A percentile compares a stretch with the other conserved stretches of the same genome.
phyloP scores from a whole-genome alignment of 2,888 invertebrate species.

The Yponomeuta malinellus region DNA sequence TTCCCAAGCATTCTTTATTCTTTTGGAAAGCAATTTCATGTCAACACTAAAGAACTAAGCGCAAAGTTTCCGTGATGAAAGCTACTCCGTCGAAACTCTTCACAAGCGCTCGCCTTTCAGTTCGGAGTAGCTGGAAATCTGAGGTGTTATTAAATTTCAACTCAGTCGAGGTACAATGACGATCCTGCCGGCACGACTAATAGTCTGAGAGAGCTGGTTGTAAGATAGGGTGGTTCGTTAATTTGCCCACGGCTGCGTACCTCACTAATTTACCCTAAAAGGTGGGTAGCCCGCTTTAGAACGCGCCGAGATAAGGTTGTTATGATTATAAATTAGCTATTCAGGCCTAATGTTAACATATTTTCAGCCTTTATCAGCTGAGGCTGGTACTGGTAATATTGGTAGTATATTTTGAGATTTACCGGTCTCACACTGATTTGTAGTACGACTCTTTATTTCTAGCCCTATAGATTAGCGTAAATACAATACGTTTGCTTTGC shows the following conservation, averaged over 20 bases:
- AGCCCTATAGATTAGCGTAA: no score
- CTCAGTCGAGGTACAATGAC: slow-evolving; percentile 35
- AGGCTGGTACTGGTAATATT: background rate
- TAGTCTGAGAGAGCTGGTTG: slow-evolving; percentile 31
- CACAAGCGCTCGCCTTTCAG: no score
- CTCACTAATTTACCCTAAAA: slow-evolving; percentile 38
- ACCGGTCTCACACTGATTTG: background rate
- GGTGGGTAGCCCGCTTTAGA: slow-evolving; percentile 22
- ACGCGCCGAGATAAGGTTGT: background rate
- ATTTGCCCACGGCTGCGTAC: slow-evolving; percentile 32
- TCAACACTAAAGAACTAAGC: no score
- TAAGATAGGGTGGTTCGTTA: slow-evolving; percentile 43
- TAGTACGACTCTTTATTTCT: no score
- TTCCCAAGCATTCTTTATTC: no score
- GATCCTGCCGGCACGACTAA: slow-evolving; percentile 30
- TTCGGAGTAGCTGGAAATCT: no score
- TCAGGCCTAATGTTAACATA: background rate
- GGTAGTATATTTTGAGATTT: background rate
- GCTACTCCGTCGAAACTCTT: no score
- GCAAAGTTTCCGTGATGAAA: no score
- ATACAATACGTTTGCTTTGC: no score
- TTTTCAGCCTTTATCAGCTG: background rate
- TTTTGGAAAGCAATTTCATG: no score
- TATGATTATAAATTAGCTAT: background rate
- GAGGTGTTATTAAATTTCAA: slow-evolving; percentile 40